A percentile compares a stretch with the other conserved stretches of the same genome.
These are phyloP conservation scores for Heliconius eleuchia DNA, from an alignment of 1,140 invertebrate species.

Conservation along the genomic window DNA sequence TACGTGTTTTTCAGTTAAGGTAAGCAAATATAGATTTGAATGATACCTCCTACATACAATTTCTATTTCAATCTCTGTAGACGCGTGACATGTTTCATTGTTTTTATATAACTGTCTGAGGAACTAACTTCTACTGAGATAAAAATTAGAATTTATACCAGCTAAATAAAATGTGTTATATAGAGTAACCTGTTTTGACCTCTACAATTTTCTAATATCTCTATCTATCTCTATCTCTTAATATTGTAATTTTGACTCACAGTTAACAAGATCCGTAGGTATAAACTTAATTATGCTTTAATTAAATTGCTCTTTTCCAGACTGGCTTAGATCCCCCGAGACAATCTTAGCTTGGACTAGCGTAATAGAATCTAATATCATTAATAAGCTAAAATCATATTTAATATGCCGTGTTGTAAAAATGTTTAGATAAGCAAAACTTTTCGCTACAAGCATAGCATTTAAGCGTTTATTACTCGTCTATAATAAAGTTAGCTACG, in stretches of 20 bases:
- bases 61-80: too few relatives aligned
- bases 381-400: conserved; percentile 21
- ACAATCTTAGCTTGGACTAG: conserved; percentile 28
- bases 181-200: neutral
- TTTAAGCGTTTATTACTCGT: conserved; percentile 38
- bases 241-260: neutral
- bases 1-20: too few relatives aligned
- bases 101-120: too few relatives aligned
- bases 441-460: conserved; percentile 34
- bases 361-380: conserved; percentile 25
- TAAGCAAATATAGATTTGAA: too few relatives aligned
- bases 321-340: conserved; percentile 32
- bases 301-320: conserved; percentile 41
- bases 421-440: conserved; percentile 26
- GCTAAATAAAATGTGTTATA: too few relatives aligned
- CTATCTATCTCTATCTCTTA: too few relatives aligned
- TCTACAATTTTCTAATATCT: neutral
- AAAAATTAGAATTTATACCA: too few relatives aligned
- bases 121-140: too few relatives aligned
- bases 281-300: conserved; percentile 35
- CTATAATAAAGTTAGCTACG: conserved; percentile 43
- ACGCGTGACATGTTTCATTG: too few relatives aligned
- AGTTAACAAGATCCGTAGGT: neutral
- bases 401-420: conserved; percentile 9
- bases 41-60: too few relatives aligned